Conservation (phyloP, 2,797 vertebrate species). For the Meriones psammophilus region DNA sequence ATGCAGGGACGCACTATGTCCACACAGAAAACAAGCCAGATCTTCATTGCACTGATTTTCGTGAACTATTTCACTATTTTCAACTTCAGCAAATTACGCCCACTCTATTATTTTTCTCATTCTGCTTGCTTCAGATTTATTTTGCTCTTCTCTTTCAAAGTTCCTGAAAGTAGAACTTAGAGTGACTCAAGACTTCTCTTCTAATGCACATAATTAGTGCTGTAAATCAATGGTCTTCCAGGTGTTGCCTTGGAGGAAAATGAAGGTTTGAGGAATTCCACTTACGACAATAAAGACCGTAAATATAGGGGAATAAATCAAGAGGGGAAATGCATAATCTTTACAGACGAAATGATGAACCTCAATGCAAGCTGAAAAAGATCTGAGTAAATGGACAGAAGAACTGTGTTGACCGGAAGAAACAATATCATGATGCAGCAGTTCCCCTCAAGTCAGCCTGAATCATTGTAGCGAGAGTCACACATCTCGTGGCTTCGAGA, state of each 20-base stretch:
- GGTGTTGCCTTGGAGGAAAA: neutral
- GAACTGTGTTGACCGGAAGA: neutral
- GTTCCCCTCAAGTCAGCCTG: neutral
- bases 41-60: neutral
- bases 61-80: constrained; percentile 6
- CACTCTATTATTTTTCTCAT: neutral
- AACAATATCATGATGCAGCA: neutral
- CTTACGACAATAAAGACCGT: neutral
- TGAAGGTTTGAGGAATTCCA: neutral
- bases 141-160: neutral
- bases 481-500: neutral
- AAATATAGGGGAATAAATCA: constrained; percentile 17
- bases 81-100: neutral
- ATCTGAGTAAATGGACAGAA: constrained; percentile 23
- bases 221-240: constrained; percentile 12
- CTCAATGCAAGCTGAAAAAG: constrained; percentile 29
- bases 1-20: neutral
- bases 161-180: constrained; percentile 28
- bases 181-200: constrained; percentile 28
- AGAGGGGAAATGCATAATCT: neutral
- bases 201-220: neutral
- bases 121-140: neutral
- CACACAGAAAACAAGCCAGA: neutral
- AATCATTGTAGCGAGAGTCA: neutral
- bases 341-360: constrained; percentile 31